These are phyloP conservation scores for Limnephilus marmoratus DNA, from an alignment of 2,888 invertebrate species.

Conservation along the genomic window DNA sequence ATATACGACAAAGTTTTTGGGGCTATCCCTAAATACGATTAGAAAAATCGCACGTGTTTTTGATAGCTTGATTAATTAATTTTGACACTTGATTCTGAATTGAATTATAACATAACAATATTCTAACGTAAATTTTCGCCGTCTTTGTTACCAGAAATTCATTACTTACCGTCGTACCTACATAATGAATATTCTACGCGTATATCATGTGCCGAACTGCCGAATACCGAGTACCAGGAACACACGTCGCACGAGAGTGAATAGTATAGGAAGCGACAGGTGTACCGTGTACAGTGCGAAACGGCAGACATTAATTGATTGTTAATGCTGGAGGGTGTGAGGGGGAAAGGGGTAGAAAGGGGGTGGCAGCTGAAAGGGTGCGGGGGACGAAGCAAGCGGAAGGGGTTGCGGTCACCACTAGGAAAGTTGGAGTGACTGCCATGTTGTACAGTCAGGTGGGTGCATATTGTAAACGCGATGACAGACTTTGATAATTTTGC, in stretches of 20 bases:
- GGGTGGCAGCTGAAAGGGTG: not conserved
- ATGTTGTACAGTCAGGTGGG: constrained; percentile 34
- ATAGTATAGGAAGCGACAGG: constrained; percentile 42
- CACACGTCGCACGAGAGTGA: not conserved
- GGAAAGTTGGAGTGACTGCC: constrained; percentile 29
- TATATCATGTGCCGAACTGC: not conserved
- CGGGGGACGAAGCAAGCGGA: constrained; percentile 6
- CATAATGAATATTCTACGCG: not conserved
- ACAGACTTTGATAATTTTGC: constrained; percentile 31
- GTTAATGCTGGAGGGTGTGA: constrained; percentile 32
- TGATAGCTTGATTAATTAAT: not conserved
- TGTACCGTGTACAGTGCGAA: constrained; percentile 44
- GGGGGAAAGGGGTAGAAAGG: not conserved
- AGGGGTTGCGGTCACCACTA: constrained; percentile 33
- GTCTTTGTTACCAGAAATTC: not conserved
- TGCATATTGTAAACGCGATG: constrained; percentile 17
- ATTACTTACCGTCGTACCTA: not conserved
- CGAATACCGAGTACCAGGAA: not conserved
- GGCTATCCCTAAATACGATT: not conserved
- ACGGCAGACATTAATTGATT: constrained; percentile 55
- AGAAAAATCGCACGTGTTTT: not conserved
- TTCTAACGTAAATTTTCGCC: not conserved
- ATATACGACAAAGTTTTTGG: too few relatives aligned
- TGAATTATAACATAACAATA: not conserved
- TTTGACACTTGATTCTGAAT: not conserved